Percentiles rank a stretch among this genome's conserved stretches.
Evolutionary conservation across 2,113 vertebrate genomes (phyloP).

Genomic region (Cathartes aura): DNA sequence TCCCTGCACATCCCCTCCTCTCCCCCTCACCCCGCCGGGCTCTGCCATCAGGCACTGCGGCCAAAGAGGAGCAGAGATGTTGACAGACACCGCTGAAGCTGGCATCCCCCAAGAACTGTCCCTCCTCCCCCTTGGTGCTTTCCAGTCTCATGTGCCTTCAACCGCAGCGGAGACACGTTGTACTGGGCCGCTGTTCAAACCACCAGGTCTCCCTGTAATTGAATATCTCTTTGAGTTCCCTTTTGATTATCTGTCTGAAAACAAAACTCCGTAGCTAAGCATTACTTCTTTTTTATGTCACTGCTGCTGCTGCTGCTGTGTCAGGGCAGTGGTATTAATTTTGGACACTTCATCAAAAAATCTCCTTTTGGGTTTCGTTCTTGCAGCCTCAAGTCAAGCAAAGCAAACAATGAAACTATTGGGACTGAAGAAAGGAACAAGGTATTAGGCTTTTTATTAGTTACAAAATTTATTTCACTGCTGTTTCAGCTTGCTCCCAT

Average conservation of each 20-base stretch:
- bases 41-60: background rate
- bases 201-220: background rate
- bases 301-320: background rate
- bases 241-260: conserved; percentile 64
- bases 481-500: background rate
- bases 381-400: conserved; percentile 7
- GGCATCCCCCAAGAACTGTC: background rate
- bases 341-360: background rate
- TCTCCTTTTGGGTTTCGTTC: background rate
- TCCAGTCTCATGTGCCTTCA: background rate
- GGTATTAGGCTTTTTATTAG: conserved; percentile 22
- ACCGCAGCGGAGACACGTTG: rapidly evolving
- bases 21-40: rapidly evolving
- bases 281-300: conserved; percentile 42
- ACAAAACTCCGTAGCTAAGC: conserved; percentile 51
- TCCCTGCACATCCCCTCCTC: background rate
- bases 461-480: conserved; percentile 26
- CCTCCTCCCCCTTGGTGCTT: rapidly evolving
- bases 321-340: conserved; percentile 35
- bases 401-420: conserved; percentile 33
- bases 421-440: background rate
- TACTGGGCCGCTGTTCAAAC: background rate
- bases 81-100: rapidly evolving
- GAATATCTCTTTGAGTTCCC: background rate
- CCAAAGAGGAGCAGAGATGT: background rate